Base-by-base conservation (phyloP, 2,888 invertebrate species). In the Drosophila koepferae region DNA sequence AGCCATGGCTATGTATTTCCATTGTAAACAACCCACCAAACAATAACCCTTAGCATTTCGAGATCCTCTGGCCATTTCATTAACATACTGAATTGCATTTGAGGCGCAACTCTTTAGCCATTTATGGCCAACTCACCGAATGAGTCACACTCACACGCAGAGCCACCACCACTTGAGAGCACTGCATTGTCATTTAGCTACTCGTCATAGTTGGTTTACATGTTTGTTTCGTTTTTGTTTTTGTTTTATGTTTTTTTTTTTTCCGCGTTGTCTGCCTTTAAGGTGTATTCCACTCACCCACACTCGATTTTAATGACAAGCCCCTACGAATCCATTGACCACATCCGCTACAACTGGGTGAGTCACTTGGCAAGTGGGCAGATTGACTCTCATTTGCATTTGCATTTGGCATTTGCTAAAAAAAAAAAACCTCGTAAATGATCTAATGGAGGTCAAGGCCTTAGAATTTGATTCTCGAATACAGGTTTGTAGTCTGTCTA, bases 291-390 rank as follows among this genome's bases (percentile, higher is more conserved):
- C 63, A 76, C 34, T 64, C 89, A 66, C 86, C 72, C 76, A 80
- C 89, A 74, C 84, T 56, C 49, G 40, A 38, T 41, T 41, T 78
- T 74, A 72, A 83, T 60, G 86, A 66, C 79, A 67, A 69, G 64
- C 72, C 86, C 53, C 51, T 67, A 36, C 66, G 36, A 66, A 49
- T 58, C 69, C 71, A 86, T 66, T 82, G 88, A 72, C 82, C 82
- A 86, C 81, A 81, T 82, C 81, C 87, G 87, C 64, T 62, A 62
- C 58, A 66, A 43, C 55, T 53, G 49, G 48, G 41, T 77, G 62
- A 78, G 41, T 69, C 69, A 72, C 34, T 55, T 51, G 34, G 23
- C 23, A 43, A 41, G 65, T 72, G 78, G 71, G 74, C 48, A 67
- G 64, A 55, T 38, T 58, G 53, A 38, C 56, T 34, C 31, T 63